Conservation (phyloP, 2,797 vertebrate species). For the Sebastes cheni region DNA sequence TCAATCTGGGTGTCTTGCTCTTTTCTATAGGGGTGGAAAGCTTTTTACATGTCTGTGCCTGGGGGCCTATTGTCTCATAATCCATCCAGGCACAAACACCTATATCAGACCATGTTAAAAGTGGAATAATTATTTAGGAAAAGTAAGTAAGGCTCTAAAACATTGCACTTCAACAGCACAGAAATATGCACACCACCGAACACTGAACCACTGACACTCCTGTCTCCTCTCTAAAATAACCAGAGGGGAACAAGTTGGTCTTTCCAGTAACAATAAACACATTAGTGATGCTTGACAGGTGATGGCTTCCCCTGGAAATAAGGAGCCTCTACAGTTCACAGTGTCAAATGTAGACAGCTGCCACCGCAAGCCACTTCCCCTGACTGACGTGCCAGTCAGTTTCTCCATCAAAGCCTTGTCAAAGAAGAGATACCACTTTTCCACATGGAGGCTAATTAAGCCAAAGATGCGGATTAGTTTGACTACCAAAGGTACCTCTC, state of each 20-base stretch:
- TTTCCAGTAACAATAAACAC: conserved; percentile 65
- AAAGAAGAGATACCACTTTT: conserved; percentile 26
- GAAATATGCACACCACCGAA: background rate
- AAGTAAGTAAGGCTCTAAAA: background rate
- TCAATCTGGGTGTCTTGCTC: background rate
- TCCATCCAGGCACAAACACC: background rate
- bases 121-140: background rate
- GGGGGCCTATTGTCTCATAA: background rate
- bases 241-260: conserved; percentile 48
- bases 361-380: conserved; percentile 32
- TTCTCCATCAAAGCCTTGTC: conserved; percentile 52
- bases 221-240: conserved; percentile 34
- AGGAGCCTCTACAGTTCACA: conserved; percentile 55
- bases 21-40: too few species aligned
- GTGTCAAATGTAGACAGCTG: conserved; percentile 67
- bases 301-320: conserved; percentile 62
- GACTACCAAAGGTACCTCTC: conserved; percentile 9
- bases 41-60: background rate
- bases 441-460: conserved; percentile 19
- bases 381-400: conserved; percentile 45
- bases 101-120: background rate
- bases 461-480: conserved; percentile 20
- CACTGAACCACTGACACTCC: conserved; percentile 1
- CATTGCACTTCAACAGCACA: background rate
- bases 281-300: conserved; percentile 72